Evolutionary conservation across 1,140 invertebrate genomes (phyloP).

Genomic region (Lucilia cuprina): DNA sequence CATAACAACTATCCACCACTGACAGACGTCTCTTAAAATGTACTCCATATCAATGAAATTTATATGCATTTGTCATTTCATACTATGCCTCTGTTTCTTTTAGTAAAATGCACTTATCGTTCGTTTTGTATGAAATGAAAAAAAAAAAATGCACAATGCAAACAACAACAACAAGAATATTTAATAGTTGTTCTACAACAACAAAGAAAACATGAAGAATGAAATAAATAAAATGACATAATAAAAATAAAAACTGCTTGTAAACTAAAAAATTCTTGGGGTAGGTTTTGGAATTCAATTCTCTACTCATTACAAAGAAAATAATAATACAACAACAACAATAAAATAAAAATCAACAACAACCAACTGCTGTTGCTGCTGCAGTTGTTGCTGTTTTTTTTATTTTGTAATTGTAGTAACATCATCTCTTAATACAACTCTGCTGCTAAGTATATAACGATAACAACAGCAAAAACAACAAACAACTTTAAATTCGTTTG

Average conservation of each 20-base stretch:
- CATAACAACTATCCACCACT: too few relatives aligned
- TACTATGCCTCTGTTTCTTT: background rate
- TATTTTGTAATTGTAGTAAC: background rate
- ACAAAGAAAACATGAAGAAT: too few relatives aligned
- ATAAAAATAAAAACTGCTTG: background rate
- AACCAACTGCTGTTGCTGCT: background rate
- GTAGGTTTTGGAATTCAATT: conserved; percentile 20
- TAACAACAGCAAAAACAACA: background rate
- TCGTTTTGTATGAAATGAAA: background rate
- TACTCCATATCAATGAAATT: conserved; percentile 2
- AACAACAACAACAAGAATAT: background rate
- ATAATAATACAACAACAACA: too few relatives aligned
- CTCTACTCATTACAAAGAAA: background rate
- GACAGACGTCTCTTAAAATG: background rate
- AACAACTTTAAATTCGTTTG: conserved; percentile 25
- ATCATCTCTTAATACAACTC: background rate
- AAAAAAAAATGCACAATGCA: background rate
- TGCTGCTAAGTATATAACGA: background rate
- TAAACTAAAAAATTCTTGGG: conserved; percentile 27
- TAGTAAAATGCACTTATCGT: background rate
- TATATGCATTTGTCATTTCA: background rate
- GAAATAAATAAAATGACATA: conserved; percentile 10
- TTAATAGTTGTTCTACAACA: too few relatives aligned
- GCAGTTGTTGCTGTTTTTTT: background rate
- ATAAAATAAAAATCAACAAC: too few relatives aligned